A percentile compares a stretch with the other conserved stretches of the same genome.
Evolutionary conservation across 2,797 vertebrate genomes (phyloP).

Genomic region (Picus viridis): DNA sequence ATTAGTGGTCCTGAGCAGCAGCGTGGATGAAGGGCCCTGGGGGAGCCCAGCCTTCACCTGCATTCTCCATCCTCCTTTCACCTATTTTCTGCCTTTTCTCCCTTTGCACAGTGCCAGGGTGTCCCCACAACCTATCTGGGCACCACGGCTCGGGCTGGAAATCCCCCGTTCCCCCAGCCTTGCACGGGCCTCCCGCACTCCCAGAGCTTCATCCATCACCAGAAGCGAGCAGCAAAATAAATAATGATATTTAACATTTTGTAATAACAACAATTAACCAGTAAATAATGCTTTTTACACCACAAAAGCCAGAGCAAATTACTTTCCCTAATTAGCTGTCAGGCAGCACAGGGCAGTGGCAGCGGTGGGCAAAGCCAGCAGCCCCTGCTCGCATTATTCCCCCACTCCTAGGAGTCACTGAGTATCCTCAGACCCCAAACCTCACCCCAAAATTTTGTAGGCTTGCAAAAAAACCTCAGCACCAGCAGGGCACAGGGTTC

Average conservation of each 20-base stretch:
- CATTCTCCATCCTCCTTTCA: neutral
- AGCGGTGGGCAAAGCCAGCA: neutral
- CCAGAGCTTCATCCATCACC: conserved; percentile 1
- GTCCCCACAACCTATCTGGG: neutral
- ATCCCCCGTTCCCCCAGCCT: neutral
- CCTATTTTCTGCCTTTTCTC: neutral
- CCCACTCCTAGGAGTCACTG: rapidly evolving
- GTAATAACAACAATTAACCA: conserved; percentile 79
- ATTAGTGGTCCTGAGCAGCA: neutral
- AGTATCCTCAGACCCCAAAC: neutral
- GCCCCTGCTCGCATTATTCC: neutral
- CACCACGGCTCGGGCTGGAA: rapidly evolving
- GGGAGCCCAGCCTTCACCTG: rapidly evolving
- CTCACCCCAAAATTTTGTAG: neutral
- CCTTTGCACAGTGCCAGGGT: rapidly evolving
- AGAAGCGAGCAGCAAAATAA: conserved; percentile 68
- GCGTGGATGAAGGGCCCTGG: rapidly evolving
- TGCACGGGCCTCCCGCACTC: neutral
- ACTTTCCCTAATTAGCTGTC: conserved; percentile 81
- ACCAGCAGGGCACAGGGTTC: rapidly evolving
- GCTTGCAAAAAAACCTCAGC: neutral
- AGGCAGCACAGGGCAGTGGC: neutral
- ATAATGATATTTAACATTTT: conserved; percentile 79
- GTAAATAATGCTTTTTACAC: conserved; percentile 80
- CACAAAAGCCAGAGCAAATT: conserved; percentile 75